Base-by-base conservation (phyloP, 2,888 invertebrate species). In the Brenthis hecate region DNA sequence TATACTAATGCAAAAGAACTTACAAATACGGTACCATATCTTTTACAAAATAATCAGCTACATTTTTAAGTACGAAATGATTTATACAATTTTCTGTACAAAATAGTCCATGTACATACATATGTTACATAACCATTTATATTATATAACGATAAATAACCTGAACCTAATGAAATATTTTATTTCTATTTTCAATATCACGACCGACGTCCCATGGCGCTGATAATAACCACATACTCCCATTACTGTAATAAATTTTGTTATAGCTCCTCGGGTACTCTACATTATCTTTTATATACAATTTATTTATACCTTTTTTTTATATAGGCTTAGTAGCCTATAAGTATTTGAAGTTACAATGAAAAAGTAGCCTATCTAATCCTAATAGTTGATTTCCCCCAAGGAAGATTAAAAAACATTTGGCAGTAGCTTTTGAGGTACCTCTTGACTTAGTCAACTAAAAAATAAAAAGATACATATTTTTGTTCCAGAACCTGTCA, bases 401-500 rank as follows among this genome's bases (percentile, higher is more conserved):
- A 28, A 28, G 28, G 4, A 28, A 28, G 28, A 0, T 28, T 28
- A 28, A 28, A 28, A 36, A 36, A 36, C 36, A 36, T 36, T 36
- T 36, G 36, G 36, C 1, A 36, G 36, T 36, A 36, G 8, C 36
- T 43, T 1, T 43, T 43, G 8, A 43, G 36, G 1, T 43, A 11
- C 2, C 4, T 16, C 1, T 53, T n/a, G n/a, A 16, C 16, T n/a
- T 14, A 16, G 16, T 16, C n/a, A 13, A 3, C 16, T 23, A 19
- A 19, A 6, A n/a, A 36, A 16, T 36, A 13, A 16, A 16, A 47
- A 14, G 3, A 47, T 47, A 57, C 11, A n/a, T 47, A 56, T 55
- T 61, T 72, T 67, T 82, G 76, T 84, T 84, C 8, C 85, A 91
- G 91, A 83, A 48, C 66, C 81, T 50, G 67, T 75, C 28, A 66